phyloP scores from a whole-genome alignment of 2,797 vertebrate species.

The Menidia menidia region DNA sequence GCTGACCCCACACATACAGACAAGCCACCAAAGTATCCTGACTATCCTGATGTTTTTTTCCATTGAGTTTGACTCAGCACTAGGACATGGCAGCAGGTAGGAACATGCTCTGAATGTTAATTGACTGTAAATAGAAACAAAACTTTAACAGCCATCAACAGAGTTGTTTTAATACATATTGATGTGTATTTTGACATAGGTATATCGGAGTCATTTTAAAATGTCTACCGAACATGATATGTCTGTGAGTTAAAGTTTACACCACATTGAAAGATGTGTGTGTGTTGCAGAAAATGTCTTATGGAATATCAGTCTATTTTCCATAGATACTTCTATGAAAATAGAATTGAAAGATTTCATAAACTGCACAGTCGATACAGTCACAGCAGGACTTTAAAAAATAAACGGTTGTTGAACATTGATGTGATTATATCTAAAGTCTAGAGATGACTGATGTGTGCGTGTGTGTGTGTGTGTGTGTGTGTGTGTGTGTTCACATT shows the following conservation, averaged over 20 bases:
- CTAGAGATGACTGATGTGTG: not conserved
- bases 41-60: constrained; percentile 16
- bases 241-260: not conserved
- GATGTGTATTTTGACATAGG: not conserved
- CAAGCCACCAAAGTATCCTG: constrained; percentile 3
- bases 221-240: not conserved
- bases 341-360: too few species aligned
- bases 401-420: not conserved
- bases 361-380: too few species aligned
- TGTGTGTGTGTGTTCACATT: too few species aligned
- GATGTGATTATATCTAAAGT: not conserved
- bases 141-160: too few species aligned
- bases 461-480: too few species aligned
- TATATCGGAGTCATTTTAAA: not conserved
- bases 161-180: not conserved
- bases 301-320: not conserved
- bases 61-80: constrained; percentile 8
- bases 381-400: not conserved
- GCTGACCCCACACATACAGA: constrained; percentile 27
- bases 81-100: constrained; percentile 30
- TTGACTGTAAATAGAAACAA: not conserved
- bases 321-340: too few species aligned
- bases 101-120: not conserved
- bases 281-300: not conserved
- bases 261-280: not conserved